phyloP scores from a whole-genome alignment of 2,888 invertebrate species.

The Chloroclystis v-ata region DNA sequence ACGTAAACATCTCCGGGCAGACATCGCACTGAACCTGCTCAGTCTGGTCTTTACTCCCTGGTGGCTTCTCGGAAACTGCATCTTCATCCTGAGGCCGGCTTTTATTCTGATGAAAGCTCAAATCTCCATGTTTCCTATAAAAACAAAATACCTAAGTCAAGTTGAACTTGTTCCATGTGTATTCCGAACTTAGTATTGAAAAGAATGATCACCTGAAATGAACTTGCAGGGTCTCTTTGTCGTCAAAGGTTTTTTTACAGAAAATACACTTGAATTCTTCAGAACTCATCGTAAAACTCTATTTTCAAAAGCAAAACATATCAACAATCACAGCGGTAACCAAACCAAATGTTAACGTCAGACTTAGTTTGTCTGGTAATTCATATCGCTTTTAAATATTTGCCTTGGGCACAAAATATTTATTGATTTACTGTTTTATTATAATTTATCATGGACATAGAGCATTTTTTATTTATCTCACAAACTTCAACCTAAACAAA shows the following conservation, averaged over 20 bases:
- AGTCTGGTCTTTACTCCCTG: conserved; percentile 36
- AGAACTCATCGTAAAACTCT: conserved; percentile 47
- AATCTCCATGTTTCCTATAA: conserved; percentile 80
- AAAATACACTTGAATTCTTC: conserved; percentile 73
- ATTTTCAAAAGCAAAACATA: conserved; percentile 1
- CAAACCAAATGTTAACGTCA: not conserved
- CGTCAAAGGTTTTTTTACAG: conserved; percentile 74
- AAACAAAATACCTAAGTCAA: too few relatives aligned
- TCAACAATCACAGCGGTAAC: conserved; percentile 2
- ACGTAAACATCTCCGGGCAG: conserved; percentile 76
- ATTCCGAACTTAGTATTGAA: too few relatives aligned
- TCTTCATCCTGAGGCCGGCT: conserved; percentile 40
- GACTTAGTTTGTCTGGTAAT: too few relatives aligned
- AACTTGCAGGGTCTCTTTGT: conserved; percentile 78
- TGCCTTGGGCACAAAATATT: not conserved
- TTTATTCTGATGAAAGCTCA: conserved; percentile 73
- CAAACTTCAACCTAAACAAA: conserved; percentile 26
- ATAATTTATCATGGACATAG: too few relatives aligned
- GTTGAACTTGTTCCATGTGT: too few relatives aligned
- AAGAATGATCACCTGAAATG: conserved; percentile 79
- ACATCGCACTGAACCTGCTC: conserved; percentile 78
- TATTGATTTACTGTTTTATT: not conserved
- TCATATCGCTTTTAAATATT: too few relatives aligned
- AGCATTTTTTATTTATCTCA: not conserved
- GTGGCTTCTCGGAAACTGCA: conserved; percentile 37